Evolutionary conservation across 1,140 invertebrate genomes (phyloP).

Genomic region (Colletes gigas): DNA sequence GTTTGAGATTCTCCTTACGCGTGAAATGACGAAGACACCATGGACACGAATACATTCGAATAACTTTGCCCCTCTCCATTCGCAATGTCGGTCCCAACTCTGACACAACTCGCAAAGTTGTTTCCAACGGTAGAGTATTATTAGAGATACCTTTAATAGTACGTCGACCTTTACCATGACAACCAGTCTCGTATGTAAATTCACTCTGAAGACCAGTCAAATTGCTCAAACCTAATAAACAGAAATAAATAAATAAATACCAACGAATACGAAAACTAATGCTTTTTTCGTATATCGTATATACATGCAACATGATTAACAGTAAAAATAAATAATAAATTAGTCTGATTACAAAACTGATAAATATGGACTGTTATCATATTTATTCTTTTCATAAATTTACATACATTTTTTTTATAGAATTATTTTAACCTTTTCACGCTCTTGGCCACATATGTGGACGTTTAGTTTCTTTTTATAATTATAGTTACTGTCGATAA

Average conservation of each 20-base stretch:
- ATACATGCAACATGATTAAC: not conserved
- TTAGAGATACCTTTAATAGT: conserved; percentile 75
- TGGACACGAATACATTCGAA: conserved; percentile 79
- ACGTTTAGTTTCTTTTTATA: too few species aligned
- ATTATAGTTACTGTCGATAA: too few species aligned
- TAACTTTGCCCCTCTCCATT: conserved; percentile 77
- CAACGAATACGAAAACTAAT: too few species aligned
- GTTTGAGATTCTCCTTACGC: conserved; percentile 79
- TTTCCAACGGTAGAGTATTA: conserved; percentile 75
- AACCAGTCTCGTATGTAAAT: conserved; percentile 51
- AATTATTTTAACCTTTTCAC: too few species aligned
- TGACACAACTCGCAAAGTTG: conserved; percentile 76
- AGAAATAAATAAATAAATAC: conserved; percentile 2
- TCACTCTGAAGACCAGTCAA: conserved; percentile 33
- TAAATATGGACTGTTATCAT: not conserved
- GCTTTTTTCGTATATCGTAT: not conserved
- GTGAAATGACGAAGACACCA: conserved; percentile 80
- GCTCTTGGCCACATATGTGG: too few species aligned
- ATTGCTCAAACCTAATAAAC: conserved; percentile 47
- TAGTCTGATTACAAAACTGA: not conserved
- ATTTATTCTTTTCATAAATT: not conserved
- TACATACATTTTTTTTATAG: too few species aligned
- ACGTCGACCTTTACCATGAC: conserved; percentile 67
- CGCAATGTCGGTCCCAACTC: conserved; percentile 76
- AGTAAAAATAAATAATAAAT: not conserved